These are phyloP conservation scores for Thryonomys swinderianus DNA, from an alignment of 2,113 vertebrate species.

Conservation along the genomic window DNA sequence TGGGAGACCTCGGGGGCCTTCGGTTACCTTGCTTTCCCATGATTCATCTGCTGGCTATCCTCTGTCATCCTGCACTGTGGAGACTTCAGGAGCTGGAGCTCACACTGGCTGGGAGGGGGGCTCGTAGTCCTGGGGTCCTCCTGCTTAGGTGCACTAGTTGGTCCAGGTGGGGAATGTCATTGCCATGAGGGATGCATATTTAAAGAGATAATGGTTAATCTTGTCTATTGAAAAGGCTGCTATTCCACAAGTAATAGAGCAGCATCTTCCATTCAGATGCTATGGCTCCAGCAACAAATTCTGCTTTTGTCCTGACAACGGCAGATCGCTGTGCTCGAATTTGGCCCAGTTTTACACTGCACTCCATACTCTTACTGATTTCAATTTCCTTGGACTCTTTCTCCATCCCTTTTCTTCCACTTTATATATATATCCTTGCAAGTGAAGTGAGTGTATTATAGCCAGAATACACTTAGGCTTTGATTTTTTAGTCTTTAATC, in stretches of 20 bases:
- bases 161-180: not conserved
- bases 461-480: not conserved
- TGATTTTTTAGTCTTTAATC: not conserved
- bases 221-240: not conserved
- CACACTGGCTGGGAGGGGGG: not conserved
- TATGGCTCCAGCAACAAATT: not conserved
- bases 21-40: not conserved
- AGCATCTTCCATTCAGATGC: not conserved
- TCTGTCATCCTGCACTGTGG: not conserved
- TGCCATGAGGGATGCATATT: not conserved
- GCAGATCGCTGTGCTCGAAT: not conserved
- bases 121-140: not conserved
- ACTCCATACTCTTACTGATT: not conserved
- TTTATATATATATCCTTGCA: not conserved
- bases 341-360: not conserved
- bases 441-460: not conserved
- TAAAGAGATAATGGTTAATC: slow-evolving; percentile 19
- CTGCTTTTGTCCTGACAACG: not conserved
- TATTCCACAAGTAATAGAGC: not conserved
- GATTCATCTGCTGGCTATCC: not conserved
- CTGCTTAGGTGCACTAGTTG: not conserved
- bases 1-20: not conserved
- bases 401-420: not conserved
- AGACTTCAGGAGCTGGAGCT: not conserved
- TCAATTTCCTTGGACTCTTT: not conserved